Base-by-base conservation (phyloP, 2,113 vertebrate species). In the Numenius arquata region DNA sequence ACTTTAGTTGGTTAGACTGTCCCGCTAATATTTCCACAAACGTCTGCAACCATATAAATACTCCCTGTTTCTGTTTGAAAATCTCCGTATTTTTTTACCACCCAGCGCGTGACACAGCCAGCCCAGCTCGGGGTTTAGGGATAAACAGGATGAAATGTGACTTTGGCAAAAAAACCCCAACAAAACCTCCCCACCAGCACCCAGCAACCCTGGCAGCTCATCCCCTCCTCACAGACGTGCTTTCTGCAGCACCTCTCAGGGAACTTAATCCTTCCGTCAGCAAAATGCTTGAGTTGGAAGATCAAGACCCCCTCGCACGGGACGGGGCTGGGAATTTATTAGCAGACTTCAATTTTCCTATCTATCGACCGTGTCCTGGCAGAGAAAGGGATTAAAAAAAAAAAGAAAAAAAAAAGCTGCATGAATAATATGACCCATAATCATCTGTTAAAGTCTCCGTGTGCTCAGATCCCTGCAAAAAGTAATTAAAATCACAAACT, bases 401-500 rank as follows among this genome's bases (percentile, higher is more conserved):
- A 52, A 27, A 53, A 16, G 5, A 29, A 9, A 52, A 53, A 53
- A 27, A 26, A 53, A 53, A 83, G 89, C 82, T 47, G 40, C 89
- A 85, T 95, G 94, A 92, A 95, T 95, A 95, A 96, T 40, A 79
- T 3, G n/a, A 89, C 52, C 81, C 56, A 7, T 63, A 95, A 95
- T 94, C 41, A 83, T 76, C 93, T 75, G 76, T 8, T 59, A 55
- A 89, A 91, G 89, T 21, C 73, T 89, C 77, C 15, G 13, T 9
- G 22, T 79, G 89, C 84, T 89, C 91, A 9, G 16, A 79, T 85
- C 90, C 71, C 81, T 67, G 67, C 63, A 83, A 91, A 91, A 96
- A 96, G 96, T 96, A 96, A 96, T 97, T 97, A 97, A 93, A 96
- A 79, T 79, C 92, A 66, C 95, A 79, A 96, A 91, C 95, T 96